These are phyloP conservation scores for Brachionus paranguensis DNA, from an alignment of 1,140 invertebrate genomes.

Conservation along the genomic window DNA sequence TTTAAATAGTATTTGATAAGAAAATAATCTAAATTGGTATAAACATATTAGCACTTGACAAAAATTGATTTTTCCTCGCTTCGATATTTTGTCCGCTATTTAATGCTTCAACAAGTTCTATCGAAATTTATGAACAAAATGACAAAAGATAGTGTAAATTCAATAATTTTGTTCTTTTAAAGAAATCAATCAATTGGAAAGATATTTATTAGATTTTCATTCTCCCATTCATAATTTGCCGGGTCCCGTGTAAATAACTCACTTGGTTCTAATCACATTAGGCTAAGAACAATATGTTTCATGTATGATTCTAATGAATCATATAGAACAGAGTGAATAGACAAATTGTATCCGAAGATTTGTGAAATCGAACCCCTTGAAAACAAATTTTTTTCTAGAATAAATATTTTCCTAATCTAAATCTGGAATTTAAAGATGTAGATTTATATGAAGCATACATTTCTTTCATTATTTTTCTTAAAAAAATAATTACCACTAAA, in stretches of 20 bases:
- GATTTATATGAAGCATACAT: background rate
- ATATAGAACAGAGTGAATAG: background rate
- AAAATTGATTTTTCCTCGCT: background rate
- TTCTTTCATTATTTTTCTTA: background rate
- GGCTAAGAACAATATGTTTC: background rate
- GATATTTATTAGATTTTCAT: slow-evolving; percentile 3
- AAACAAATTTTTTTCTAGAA: background rate
- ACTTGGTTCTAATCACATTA: background rate
- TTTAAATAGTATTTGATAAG: background rate
- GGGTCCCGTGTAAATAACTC: background rate
- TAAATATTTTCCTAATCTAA: slow-evolving; percentile 17
- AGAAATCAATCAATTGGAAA: background rate
- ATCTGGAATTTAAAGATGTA: background rate
- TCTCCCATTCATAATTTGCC: background rate
- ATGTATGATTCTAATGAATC: slow-evolving; percentile 1
- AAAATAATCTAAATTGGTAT: background rate
- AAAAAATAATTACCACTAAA: background rate
- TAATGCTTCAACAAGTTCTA: background rate
- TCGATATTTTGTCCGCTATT: background rate
- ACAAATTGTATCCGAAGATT: background rate
- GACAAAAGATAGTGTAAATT: background rate
- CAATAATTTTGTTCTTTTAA: background rate
- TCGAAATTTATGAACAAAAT: background rate
- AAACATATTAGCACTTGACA: too few species aligned
- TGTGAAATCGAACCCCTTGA: background rate